Evolutionary conservation across 2,888 invertebrate species (phyloP), one percentile per base, ranked within the genome.

Genomic region (Epiblema foenella): DNA sequence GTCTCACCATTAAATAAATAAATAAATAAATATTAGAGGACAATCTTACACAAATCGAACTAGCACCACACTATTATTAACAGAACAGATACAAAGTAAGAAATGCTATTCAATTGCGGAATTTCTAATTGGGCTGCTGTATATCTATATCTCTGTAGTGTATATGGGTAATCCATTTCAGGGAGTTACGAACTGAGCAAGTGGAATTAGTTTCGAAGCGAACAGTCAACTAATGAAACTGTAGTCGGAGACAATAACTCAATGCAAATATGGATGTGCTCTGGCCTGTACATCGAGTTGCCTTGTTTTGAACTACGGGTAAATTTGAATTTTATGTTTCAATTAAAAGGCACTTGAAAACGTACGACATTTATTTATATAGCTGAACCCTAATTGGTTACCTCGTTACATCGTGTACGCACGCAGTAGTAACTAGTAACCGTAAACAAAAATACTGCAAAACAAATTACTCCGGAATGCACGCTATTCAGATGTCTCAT

Each of bases 401-500:
- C 29, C 29, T 29, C 29, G 29, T 39, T 11, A 39, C 39, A 39
- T 10, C 42, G 15, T 42, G 10, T 42, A 42, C 42, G 15, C 42
- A 42, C 42, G 7, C 15, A 15, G 12, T 15, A 60, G 24, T 24
- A 63, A 49, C 20, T 15, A 60, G 24, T 24, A 63, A 49, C 20
- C 12, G 11, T 15, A 64, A 17, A 39, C 20, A 63, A 64, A 2
- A 39, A 11, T 39, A 60, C 17, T 18, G 20, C 24, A 39, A 37
- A 37, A 64, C 20, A 64, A 52, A 33, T 64, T 64, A 64, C 64
- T 52, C 5, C 11, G 64, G 64, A 24, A 52, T 52, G 52, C 64
- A 39, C 37, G 64, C 52, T 20, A 64, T 60, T 64, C 68, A 57
- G 67, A 51, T 60, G 68, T 73, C 63, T 65, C 64, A 62, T 68